phyloP scores from a whole-genome alignment of 2,888 invertebrate species.

The Parelbella ahira region DNA sequence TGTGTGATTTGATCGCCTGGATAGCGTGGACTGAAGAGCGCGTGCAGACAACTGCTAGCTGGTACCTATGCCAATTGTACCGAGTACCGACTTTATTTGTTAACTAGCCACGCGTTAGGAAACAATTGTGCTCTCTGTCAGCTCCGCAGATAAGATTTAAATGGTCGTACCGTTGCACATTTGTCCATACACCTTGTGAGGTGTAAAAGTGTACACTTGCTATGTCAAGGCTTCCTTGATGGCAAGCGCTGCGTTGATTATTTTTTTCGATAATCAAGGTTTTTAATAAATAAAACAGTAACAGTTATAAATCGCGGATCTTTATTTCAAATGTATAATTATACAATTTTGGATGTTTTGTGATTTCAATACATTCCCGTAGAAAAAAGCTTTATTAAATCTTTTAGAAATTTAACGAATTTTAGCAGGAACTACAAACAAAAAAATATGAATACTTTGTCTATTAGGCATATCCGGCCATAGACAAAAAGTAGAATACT shows the following conservation, averaged over 20 bases:
- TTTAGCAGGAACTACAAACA: no score
- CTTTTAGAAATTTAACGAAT: no score
- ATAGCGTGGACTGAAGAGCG: conserved; percentile 62
- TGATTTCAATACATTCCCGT: no score
- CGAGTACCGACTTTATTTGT: conserved; percentile 67
- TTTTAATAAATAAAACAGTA: conserved; percentile 7
- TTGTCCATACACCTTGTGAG: conserved; percentile 26
- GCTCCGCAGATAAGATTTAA: conserved; percentile 67
- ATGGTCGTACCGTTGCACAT: conserved; percentile 45
- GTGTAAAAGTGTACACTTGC: conserved; percentile 27
- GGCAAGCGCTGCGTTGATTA: conserved; percentile 6
- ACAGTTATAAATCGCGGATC: no score
- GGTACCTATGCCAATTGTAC: conserved; percentile 73
- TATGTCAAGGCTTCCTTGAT: conserved; percentile 22
- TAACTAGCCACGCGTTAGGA: conserved; percentile 77
- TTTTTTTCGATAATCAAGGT: conserved; percentile 15
- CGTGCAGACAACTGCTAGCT: conserved; percentile 50
- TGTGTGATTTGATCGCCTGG: conserved; percentile 66
- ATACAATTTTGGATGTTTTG: no score
- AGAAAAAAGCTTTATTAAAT: no score
- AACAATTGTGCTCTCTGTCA: conserved; percentile 71
- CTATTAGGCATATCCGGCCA: no score
- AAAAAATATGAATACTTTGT: no score
- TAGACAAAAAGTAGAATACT: no score
- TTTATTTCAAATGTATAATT: no score